Conservation (phyloP, 2,797 vertebrate species). For the Okamejei kenojei region DNA sequence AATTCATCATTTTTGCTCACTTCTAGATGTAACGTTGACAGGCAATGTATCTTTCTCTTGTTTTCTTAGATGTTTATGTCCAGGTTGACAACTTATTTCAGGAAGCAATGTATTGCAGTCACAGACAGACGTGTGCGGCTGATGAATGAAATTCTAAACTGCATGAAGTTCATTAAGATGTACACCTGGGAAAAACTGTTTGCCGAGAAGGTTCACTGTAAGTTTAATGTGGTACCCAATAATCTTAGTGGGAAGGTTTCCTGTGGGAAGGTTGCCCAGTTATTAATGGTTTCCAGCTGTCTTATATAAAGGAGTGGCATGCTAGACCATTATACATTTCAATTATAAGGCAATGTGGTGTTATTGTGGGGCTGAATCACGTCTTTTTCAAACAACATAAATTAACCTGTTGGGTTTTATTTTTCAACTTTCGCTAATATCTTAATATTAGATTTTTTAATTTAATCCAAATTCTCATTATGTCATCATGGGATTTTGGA, state of each 20-base stretch:
- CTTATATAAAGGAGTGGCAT: background rate
- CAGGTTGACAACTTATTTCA: constrained; percentile 69
- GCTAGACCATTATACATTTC: background rate
- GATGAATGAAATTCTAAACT: constrained; percentile 74
- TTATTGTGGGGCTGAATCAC: background rate
- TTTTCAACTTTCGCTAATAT: background rate
- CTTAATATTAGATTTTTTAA: background rate
- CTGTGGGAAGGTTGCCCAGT: background rate
- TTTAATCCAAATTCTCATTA: background rate
- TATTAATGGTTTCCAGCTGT: background rate
- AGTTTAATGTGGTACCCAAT: constrained; percentile 45
- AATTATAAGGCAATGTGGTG: background rate
- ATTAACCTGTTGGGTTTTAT: background rate
- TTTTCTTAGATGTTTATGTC: constrained; percentile 64
- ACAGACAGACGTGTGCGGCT: constrained; percentile 69
- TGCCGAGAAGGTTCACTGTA: constrained; percentile 65
- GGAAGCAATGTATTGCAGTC: constrained; percentile 65
- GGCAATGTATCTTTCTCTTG: background rate
- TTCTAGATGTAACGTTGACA: background rate
- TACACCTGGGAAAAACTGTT: constrained; percentile 74
- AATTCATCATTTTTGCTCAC: background rate
- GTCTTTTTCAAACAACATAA: background rate
- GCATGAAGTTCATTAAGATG: constrained; percentile 79
- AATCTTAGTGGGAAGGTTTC: background rate
- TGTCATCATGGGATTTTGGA: background rate